A percentile compares a stretch with the other conserved stretches of the same genome.
phyloP scores from a whole-genome alignment of 2,113 vertebrate species.

The Erythrocercus mccallii region DNA sequence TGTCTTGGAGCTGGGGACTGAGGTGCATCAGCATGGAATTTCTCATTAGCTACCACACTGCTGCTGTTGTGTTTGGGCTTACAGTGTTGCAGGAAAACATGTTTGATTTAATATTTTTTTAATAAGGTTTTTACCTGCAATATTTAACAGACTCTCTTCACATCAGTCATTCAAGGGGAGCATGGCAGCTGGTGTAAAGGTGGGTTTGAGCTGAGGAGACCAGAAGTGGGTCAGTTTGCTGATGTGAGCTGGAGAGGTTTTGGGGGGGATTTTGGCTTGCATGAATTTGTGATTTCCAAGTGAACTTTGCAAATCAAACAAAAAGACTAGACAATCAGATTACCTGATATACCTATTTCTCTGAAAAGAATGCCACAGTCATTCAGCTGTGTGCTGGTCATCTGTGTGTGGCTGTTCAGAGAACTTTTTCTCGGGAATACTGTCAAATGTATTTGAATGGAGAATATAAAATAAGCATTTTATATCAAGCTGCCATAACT shows the following conservation, averaged over 20 bases:
- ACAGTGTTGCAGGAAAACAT: not conserved
- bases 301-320: not conserved
- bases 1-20: not conserved
- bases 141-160: conserved; percentile 18
- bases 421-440: not conserved
- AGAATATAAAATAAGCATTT: conserved; percentile 1
- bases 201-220: not conserved
- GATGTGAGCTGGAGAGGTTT: not conserved
- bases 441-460: not conserved
- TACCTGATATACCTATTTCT: not conserved
- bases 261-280: not conserved
- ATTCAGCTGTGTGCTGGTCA: not conserved
- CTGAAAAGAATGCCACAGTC: not conserved
- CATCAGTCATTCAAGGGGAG: conserved; percentile 22
- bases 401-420: not conserved
- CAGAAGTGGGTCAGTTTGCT: not conserved
- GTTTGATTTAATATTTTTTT: conserved; percentile 2
- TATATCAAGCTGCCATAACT: not conserved
- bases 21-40: not conserved
- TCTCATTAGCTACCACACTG: not conserved
- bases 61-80: not conserved
- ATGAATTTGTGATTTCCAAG: not conserved
- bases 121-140: conserved; percentile 34
- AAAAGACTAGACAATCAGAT: not conserved
- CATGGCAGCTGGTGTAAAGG: not conserved